Base-by-base conservation (phyloP, 30 jellyfish, hydroid and myxozoan genomes). In the Aurelia sp. region DNA sequence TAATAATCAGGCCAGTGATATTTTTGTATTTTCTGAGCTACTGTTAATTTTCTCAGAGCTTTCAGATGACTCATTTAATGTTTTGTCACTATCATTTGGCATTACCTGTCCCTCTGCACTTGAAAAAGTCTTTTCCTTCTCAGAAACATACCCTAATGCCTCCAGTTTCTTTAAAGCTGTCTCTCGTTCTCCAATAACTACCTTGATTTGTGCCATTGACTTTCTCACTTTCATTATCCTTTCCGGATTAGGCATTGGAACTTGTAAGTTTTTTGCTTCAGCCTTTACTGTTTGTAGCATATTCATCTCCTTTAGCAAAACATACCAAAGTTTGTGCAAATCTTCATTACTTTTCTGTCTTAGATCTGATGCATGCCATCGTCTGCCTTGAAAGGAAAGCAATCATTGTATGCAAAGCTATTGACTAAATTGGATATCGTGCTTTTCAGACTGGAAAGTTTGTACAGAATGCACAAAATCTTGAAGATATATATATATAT, bases 251-350 rank as follows among this genome's bases (percentile, higher is more conserved):
- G 99, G 99, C 93, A 96, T 89, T 13, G 98, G 97, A 17, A 91
- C 63, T 67, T 96, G 97, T 59, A 83, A 93, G 53, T 98, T 71
- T 58, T 77, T 90, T 50, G 97, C 96, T 76, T 96, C 99, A 21
- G 74, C 97, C 55, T 66, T 71, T 52, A 96, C 90, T 5, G 99
- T 96, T 81, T 78, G 90, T 13, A 96, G 77, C 99, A 96, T 96
- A 90, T 96, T 96, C 76, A 83, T 86, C 70, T 96, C 99, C 50
- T 96, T 96, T 20, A 96, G 62, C 69, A 96, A 72, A 7, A 96
- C 99, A 88, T 83, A 96, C 99, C 99, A 96, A 51, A 96, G 88
- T 68, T 96, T 96, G 82, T 96, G 99, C 69, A 96, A 72, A 78
- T 96, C 99, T 21, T 82, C 51, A 73, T 70, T 64, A 65, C 99